These are phyloP conservation scores for Rhinoderma darwinii DNA, from an alignment of 2,113 vertebrate species.

Conservation along the genomic window DNA sequence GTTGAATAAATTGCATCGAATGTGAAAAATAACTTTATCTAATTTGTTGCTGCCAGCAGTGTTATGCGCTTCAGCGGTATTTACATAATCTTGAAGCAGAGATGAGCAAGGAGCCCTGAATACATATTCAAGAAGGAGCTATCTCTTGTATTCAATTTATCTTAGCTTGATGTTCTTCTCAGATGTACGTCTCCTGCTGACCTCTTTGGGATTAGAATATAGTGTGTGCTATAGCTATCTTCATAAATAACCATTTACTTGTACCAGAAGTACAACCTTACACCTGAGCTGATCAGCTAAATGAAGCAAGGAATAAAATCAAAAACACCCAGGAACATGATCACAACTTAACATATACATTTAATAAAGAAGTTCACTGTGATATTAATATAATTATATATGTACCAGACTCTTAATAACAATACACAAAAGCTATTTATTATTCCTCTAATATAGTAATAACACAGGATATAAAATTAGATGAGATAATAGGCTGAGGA, in stretches of 20 bases:
- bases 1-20: slow-evolving; percentile 34
- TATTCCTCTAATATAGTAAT: not conserved
- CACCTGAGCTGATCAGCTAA: not conserved
- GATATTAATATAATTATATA: not conserved
- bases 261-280: slow-evolving; percentile 1
- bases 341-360: not conserved
- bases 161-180: slow-evolving; percentile 29
- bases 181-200: slow-evolving; percentile 50
- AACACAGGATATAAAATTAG: not conserved
- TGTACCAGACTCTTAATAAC: not conserved
- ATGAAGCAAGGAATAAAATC: not conserved
- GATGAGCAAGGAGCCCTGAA: slow-evolving; percentile 33
- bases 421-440: not conserved
- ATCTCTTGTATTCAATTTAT: slow-evolving; percentile 54
- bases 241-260: slow-evolving; percentile 46
- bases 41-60: slow-evolving; percentile 48
- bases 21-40: slow-evolving; percentile 48
- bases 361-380: not conserved
- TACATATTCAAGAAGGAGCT: slow-evolving; percentile 49
- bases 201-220: slow-evolving; percentile 48
- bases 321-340: not conserved
- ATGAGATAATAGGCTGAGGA: not conserved
- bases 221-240: slow-evolving; percentile 38
- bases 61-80: slow-evolving; percentile 45
- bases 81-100: slow-evolving; percentile 46